Base-by-base conservation (phyloP, 2,113 vertebrate genomes). In the Neodon shergylaensis region DNA sequence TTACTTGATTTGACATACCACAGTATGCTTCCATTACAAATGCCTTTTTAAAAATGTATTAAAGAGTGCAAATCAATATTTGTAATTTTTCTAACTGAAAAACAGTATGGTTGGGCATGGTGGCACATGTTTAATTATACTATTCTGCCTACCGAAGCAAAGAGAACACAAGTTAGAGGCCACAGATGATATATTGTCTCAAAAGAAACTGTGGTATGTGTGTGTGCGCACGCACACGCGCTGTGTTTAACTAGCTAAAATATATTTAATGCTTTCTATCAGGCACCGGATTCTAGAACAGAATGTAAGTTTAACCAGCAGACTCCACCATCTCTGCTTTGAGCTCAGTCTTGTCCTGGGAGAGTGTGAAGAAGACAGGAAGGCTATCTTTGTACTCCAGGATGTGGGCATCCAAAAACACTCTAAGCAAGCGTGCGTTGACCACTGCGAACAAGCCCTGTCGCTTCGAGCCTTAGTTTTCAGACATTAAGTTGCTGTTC, bases 51-150 rank as follows among this genome's bases (percentile, higher is more conserved):
- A 39, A 9, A 73, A 73, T 73, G 70, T 73, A 39, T 73, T 39
- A 1, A n/a, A 73, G n/a, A 39, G n/a, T 24, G 0, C 1, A 7
- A 94, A 14, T 81, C 19, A 44, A 63, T 84, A 39, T 24, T 92
- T 61, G n/a, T 31, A 63, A 85, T 72, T 78, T 94, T 94, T 94
- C 66, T 89, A 68, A 22, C 85, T 58, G 17, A 87, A 65, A 74
- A 91, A 49, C 42, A 66, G 3, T 39, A 68, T 31, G 31, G 63
- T 7, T 63, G 9, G 0, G 8, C 3, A 52, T 70, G 39, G 17
- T 21, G 13, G 36, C 22, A 52, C 4, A 72, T 16, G 28, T 21
- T 24, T 6, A 49, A 77, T 24, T 47, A 22, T 13, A 65, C 6
- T 13, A 28, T 39, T 77, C 24, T 44, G 26, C 24, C 54, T 42